Percentiles rank a stretch among this genome's conserved stretches.
These are phyloP conservation scores for Selenia dentaria DNA, from an alignment of 2,888 invertebrate species.

Conservation along the genomic window DNA sequence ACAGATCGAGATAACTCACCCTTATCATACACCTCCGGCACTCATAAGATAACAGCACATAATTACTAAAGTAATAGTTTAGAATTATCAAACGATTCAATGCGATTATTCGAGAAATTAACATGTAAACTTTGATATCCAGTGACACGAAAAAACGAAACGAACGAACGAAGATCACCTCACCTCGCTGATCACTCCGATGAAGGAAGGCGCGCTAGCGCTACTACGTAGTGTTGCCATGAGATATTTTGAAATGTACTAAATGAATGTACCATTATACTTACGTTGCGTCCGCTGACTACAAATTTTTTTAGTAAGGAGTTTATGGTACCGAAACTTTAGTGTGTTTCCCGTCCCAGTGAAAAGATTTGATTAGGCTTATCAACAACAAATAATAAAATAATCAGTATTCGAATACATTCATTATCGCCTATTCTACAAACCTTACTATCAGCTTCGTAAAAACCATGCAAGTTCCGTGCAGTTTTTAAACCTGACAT, in stretches of 20 bases:
- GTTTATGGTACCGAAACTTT: too few species aligned
- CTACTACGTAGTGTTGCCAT: slow-evolving; percentile 65
- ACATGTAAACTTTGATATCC: slow-evolving; percentile 71
- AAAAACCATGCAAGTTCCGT: too few species aligned
- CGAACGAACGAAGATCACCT: slow-evolving; percentile 53
- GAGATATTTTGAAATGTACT: not conserved
- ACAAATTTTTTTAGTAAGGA: too few species aligned
- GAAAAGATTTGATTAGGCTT: too few species aligned
- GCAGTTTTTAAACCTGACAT: too few species aligned
- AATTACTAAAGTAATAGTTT: slow-evolving; percentile 70
- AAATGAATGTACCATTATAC: too few species aligned
- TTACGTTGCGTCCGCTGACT: too few species aligned
- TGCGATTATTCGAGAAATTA: slow-evolving; percentile 59
- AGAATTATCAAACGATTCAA: slow-evolving; percentile 51
- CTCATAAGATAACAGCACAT: slow-evolving; percentile 74
- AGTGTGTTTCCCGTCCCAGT: too few species aligned
- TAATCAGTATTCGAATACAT: too few species aligned
- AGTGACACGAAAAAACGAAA: slow-evolving; percentile 49
- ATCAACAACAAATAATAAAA: too few species aligned
- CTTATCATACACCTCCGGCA: slow-evolving; percentile 71
- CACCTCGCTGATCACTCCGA: slow-evolving; percentile 32
- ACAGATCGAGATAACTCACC: slow-evolving; percentile 57
- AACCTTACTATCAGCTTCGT: too few species aligned
- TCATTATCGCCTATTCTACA: too few species aligned
- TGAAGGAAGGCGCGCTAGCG: slow-evolving; percentile 63